Base-by-base conservation (phyloP, 2,113 vertebrate species). In the cat (Felis catus) region DNA sequence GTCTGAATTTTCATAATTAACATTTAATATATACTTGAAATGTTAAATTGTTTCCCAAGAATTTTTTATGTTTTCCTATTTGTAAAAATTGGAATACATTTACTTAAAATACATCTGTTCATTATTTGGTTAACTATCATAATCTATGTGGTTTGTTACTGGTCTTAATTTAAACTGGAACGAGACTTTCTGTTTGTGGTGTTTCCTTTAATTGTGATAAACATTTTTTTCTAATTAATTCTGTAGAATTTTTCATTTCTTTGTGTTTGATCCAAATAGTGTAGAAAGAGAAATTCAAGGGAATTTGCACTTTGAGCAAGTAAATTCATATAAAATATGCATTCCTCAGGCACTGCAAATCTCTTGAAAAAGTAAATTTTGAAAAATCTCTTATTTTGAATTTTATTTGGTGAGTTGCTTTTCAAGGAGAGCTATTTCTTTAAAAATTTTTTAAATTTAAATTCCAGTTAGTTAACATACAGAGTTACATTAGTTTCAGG, bases 281-380 rank as follows among this genome's bases (percentile, higher is more conserved):
- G 97, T 97, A 12, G 98, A 99, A 95, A 96, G 98, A 73, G 97
- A 95, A 61, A 98, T 98, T 31, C 97, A 96, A 65, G 96, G 95
- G 0, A 58, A 78, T 0, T 85, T 99, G 27, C 98, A 99, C 70
- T 99, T 98, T 91, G 99, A 99, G 79, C 81, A 98, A 29, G 97
- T 85, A 21, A 98, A 84, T 66, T 97, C 97, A 4, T 99, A 98
- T 98, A 99, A 99, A 95, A 98, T 99, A 33, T 95, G 3, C 13
- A 48, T 65, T 55, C 4, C 4, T 53, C 12, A 78, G 21, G 65
- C n/a, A 78, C n/a, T 73, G 10, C 8, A 84, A 63, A 18, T 86
- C 4, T 66, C 36, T 48, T 63, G 41, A 45, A 45, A 45, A 45
- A 45, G 41, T 45, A 45, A 45, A 45, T 45, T 45, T 45, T 45